Evolutionary conservation across 2,888 invertebrate genomes (phyloP).

Genomic region (Mythimna impura): DNA sequence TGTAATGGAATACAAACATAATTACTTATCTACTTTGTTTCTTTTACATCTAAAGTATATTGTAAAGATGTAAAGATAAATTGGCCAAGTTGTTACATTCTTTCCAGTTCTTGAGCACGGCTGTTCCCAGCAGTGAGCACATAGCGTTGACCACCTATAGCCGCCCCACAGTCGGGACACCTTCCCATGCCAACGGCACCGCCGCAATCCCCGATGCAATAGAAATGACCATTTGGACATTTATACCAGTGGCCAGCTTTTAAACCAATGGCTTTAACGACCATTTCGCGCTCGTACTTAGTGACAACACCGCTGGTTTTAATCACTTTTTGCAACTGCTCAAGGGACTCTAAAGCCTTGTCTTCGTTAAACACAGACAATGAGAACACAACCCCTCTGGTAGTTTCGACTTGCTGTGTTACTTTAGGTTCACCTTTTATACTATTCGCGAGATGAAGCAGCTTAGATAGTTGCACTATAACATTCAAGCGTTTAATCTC

Average conservation of each 20-base stretch:
- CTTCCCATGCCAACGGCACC: constrained; percentile 89
- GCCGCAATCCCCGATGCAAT: constrained; percentile 92
- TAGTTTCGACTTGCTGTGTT: constrained; percentile 53
- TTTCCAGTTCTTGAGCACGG: constrained; percentile 86
- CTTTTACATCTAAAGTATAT: constrained; percentile 6
- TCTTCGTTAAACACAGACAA: constrained; percentile 70
- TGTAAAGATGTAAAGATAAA: constrained; percentile 61
- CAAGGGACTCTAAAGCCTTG: constrained; percentile 67
- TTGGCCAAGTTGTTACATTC: constrained; percentile 79
- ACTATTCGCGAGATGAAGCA: constrained; percentile 59
- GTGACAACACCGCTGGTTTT: constrained; percentile 70
- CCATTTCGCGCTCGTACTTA: constrained; percentile 85
- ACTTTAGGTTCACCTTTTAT: constrained; percentile 59
- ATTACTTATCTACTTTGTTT: not conserved
- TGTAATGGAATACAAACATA: constrained; percentile 2
- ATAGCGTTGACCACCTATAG: constrained; percentile 90
- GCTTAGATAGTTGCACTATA: constrained; percentile 75
- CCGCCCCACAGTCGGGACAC: constrained; percentile 90
- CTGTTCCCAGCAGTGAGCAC: constrained; percentile 82
- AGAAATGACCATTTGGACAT: constrained; percentile 93
- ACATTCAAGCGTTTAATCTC: constrained; percentile 80
- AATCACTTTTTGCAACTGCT: constrained; percentile 68
- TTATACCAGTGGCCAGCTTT: constrained; percentile 92
- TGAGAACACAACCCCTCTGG: constrained; percentile 68
- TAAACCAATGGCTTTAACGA: constrained; percentile 90